phyloP scores from a whole-genome alignment of 2,888 invertebrate species.

The Polyommatus icarus region DNA sequence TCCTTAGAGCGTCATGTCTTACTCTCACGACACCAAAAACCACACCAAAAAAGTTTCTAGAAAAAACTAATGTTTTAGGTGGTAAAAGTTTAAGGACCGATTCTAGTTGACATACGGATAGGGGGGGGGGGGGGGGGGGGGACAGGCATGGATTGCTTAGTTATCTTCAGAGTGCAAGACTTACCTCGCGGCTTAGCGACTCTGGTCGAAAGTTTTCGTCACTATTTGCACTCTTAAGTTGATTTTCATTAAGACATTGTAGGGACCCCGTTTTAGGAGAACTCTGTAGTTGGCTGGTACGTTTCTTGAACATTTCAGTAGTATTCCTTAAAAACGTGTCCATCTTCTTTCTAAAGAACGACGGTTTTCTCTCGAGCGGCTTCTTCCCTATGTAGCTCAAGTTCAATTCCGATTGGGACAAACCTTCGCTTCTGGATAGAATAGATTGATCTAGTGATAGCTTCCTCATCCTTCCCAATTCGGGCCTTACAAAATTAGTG shows the following conservation, averaged over 20 bases:
- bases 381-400: constrained; percentile 68
- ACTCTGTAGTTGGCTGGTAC: constrained; percentile 51
- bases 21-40: too few relatives aligned
- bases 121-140: too few relatives aligned
- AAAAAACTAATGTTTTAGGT: too few relatives aligned
- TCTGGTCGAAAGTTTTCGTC: constrained; percentile 21
- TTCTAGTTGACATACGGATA: too few relatives aligned
- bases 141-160: too few relatives aligned
- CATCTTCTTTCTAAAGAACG: constrained; percentile 72
- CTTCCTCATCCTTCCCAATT: constrained; percentile 55
- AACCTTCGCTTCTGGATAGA: constrained; percentile 56
- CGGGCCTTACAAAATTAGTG: constrained; percentile 33
- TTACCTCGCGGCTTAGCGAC: background rate
- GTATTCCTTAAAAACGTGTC: constrained; percentile 72
- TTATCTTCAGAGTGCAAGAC: too few relatives aligned
- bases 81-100: too few relatives aligned
- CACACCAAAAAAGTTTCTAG: too few relatives aligned
- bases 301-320: constrained; percentile 66
- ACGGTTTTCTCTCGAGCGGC: constrained; percentile 69
- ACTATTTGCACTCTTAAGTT: constrained; percentile 27
- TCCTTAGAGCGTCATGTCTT: too few relatives aligned
- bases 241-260: constrained; percentile 61
- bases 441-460: constrained; percentile 68
- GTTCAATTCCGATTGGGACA: constrained; percentile 71
- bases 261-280: constrained; percentile 67